Conservation (phyloP, 2,113 vertebrate genomes). For the Crotalus viridis region DNA sequence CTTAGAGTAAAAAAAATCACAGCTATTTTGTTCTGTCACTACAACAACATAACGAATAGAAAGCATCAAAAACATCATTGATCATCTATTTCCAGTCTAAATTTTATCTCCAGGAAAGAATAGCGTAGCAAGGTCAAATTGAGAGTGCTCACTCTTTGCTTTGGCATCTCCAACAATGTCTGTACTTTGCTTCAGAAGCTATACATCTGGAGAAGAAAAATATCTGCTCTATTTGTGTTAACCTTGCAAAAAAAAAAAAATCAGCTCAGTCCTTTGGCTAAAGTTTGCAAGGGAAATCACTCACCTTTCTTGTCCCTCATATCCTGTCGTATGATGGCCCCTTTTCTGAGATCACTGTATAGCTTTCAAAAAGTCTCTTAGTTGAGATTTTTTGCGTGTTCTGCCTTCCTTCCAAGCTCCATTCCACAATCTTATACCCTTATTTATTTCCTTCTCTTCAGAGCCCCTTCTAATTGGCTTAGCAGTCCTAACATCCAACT, state of each 20-base stretch:
- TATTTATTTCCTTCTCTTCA: not conserved
- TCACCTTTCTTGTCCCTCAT: not conserved
- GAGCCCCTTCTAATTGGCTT: not conserved
- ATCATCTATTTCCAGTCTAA: conserved; percentile 17
- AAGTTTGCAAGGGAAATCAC: not conserved
- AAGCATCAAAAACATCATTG: not conserved
- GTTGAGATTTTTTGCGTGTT: not conserved
- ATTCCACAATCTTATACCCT: not conserved
- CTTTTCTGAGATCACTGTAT: not conserved
- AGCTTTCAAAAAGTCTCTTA: not conserved
- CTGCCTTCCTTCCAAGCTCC: not conserved
- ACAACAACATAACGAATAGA: not conserved
- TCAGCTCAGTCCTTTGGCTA: not conserved
- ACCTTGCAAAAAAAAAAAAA: not conserved
- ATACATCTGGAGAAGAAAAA: not conserved
- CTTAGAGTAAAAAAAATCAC: conserved; percentile 16
- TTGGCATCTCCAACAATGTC: not conserved
- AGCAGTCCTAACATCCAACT: not conserved
- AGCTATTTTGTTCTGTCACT: conserved; percentile 11
- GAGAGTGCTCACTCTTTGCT: not conserved
- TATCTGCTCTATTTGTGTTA: not conserved
- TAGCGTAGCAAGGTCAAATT: not conserved
- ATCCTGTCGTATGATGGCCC: not conserved
- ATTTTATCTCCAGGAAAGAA: not conserved
- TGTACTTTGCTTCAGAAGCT: conserved; percentile 12